Conservation (phyloP, 2,113 vertebrate species). For the Tichodroma muraria region DNA sequence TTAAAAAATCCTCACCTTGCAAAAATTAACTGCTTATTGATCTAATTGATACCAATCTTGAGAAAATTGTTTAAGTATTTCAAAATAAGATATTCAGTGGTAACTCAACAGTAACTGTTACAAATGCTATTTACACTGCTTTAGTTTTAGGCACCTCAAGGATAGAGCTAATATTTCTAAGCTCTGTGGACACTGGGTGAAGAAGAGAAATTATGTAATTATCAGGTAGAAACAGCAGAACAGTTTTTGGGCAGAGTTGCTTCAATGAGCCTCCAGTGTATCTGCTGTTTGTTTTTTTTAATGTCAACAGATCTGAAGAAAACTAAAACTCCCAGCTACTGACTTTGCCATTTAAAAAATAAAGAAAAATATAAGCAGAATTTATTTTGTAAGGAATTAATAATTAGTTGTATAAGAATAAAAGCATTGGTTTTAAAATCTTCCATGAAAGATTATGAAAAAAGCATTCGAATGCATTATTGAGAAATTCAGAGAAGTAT, state of each 20-base stretch:
- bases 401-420: background rate
- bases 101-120: background rate
- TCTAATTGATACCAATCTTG: background rate
- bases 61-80: background rate
- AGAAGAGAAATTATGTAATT: background rate
- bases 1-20: background rate
- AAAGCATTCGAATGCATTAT: background rate
- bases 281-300: background rate
- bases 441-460: background rate
- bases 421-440: background rate
- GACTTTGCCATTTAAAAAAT: background rate
- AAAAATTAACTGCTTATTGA: background rate
- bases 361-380: background rate
- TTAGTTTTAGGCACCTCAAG: background rate
- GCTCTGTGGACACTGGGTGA: background rate
- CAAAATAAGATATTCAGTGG: background rate
- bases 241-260: background rate
- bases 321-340: background rate
- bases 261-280: background rate
- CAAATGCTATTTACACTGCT: background rate
- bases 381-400: background rate
- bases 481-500: background rate
- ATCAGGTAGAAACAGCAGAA: background rate
- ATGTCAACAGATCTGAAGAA: background rate
- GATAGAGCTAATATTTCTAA: background rate